A percentile compares a stretch with the other conserved stretches of the same genome.
These are phyloP conservation scores for Deroplatys truncata DNA, from an alignment of 2,888 invertebrate genomes.

Conservation along the genomic window DNA sequence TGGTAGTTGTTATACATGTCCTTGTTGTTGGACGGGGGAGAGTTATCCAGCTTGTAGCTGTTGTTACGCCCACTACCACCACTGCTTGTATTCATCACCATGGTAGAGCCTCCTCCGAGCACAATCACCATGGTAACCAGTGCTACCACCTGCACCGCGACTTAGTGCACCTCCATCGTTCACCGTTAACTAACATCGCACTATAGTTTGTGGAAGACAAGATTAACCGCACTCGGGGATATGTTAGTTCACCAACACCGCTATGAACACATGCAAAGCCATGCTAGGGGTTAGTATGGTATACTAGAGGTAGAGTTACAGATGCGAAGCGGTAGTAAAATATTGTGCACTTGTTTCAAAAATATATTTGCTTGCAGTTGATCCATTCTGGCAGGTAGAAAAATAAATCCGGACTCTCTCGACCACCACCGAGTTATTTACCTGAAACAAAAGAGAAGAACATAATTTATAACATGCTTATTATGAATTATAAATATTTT, in stretches of 20 bases:
- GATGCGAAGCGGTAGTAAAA: not conserved
- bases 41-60: constrained; percentile 21
- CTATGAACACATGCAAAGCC: not conserved
- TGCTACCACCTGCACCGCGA: not conserved
- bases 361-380: not conserved
- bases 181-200: not conserved
- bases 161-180: not conserved
- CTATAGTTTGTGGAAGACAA: not conserved
- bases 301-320: not conserved
- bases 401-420: not conserved
- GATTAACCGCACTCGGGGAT: not conserved
- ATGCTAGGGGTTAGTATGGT: not conserved
- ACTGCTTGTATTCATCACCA: constrained; percentile 27
- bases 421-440: not conserved
- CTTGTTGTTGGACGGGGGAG: constrained; percentile 23
- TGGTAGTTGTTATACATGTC: constrained; percentile 18
- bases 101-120: not conserved
- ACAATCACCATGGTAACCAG: constrained; percentile 4
- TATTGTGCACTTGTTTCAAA: not conserved
- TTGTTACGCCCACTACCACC: not conserved
- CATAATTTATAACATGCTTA: not conserved
- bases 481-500: too few species aligned
- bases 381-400: not conserved
- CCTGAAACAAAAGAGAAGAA: constrained; percentile 10
- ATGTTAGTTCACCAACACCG: not conserved